Conservation (phyloP, 2,113 vertebrate species). For the Hippocampus barbouri region DNA sequence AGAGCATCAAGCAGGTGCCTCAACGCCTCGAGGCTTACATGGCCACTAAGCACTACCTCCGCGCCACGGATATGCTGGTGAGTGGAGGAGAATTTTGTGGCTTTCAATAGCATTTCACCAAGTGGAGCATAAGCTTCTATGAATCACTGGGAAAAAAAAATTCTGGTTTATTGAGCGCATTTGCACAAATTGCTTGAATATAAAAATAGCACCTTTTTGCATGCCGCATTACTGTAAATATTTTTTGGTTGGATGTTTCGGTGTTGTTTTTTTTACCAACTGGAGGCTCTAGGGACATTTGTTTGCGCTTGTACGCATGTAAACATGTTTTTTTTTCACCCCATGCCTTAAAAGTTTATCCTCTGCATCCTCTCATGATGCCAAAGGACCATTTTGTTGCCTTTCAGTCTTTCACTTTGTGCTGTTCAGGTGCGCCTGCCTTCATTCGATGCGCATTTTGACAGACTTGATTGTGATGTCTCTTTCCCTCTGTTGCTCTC, state of each 20-base stretch:
- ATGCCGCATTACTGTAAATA: not conserved
- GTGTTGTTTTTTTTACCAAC: not conserved
- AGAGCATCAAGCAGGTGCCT: constrained; percentile 97
- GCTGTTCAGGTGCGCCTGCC: constrained; percentile 29
- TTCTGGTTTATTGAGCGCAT: too few species aligned
- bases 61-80: constrained; percentile 96
- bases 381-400: constrained; percentile 22
- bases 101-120: not conserved
- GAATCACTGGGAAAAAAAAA: not conserved
- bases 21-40: constrained; percentile 89
- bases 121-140: not conserved
- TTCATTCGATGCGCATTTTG: constrained; percentile 53
- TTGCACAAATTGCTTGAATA: not conserved
- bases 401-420: constrained; percentile 22
- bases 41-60: constrained; percentile 95
- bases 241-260: too few species aligned
- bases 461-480: constrained; percentile 36
- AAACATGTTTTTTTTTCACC: constrained; percentile 10
- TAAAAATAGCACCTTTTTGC: not conserved
- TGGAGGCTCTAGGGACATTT: not conserved
- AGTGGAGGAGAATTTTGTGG: constrained; percentile 43
- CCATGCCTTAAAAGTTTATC: constrained; percentile 37
- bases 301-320: not conserved
- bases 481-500: constrained; percentile 40
- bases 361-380: constrained; percentile 1